Percentiles rank a stretch among this genome's conserved stretches.
Conservation (phyloP, 64 coral and sea anemone genomes). For the Catalaphyllia jardinei region DNA sequence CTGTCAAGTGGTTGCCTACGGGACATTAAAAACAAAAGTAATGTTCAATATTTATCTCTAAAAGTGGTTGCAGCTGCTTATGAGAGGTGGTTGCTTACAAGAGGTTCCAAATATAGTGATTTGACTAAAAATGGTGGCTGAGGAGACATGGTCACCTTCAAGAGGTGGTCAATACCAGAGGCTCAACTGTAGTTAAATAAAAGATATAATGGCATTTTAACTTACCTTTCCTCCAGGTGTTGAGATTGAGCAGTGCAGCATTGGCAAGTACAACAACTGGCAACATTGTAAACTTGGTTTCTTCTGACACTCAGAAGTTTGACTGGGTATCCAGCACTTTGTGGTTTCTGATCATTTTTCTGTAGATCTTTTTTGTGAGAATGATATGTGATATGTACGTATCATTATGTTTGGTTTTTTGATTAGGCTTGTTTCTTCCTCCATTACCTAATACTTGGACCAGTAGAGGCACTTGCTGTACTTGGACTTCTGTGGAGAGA, state of each 20-base stretch:
- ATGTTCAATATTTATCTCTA: no score
- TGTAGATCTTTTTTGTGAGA: background rate
- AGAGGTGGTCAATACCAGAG: no score
- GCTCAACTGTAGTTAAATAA: background rate
- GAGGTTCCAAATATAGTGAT: no score
- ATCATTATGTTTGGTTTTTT: background rate
- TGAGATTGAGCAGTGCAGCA: conserved; percentile 51
- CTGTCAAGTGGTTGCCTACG: no score
- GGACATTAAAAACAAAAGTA: no score
- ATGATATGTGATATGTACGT: background rate
- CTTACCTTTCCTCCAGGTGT: conserved; percentile 1
- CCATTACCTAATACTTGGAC: conserved; percentile 57
- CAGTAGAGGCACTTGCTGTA: conserved; percentile 50
- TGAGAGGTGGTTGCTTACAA: no score
- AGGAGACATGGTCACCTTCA: no score
- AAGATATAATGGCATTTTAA: background rate
- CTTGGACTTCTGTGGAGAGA: conserved; percentile 47
- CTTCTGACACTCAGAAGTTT: conserved; percentile 68
- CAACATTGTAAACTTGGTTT: conserved; percentile 65
- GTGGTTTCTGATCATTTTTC: background rate
- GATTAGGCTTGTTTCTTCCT: conserved; percentile 46
- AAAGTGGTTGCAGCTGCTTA: no score
- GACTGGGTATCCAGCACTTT: conserved; percentile 50
- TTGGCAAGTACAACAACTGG: conserved; percentile 61
- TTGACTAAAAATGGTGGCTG: no score